Evolutionary conservation across 2,797 vertebrate species (phyloP).

Genomic region (Pipistrellus kuhlii): DNA sequence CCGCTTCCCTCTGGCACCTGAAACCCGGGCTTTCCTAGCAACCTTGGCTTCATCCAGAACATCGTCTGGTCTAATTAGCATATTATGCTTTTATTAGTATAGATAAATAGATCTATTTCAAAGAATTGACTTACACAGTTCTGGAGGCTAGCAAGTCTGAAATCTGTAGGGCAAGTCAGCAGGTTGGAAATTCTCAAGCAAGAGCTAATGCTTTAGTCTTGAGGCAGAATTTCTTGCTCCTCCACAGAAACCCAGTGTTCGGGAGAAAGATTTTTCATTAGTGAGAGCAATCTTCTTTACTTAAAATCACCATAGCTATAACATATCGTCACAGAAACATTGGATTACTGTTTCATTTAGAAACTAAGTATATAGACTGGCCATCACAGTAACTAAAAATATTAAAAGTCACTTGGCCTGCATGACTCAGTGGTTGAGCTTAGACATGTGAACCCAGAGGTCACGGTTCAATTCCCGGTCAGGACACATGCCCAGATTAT

Average conservation of each 20-base stretch:
- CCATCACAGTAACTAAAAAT: neutral
- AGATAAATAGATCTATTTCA: neutral
- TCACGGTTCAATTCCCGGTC: no score
- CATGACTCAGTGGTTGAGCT: no score
- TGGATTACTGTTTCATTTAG: neutral
- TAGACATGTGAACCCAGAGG: no score
- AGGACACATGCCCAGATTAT: no score
- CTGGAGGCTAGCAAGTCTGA: neutral
- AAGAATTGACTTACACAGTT: neutral
- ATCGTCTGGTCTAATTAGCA: no score
- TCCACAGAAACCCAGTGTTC: neutral
- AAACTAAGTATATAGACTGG: neutral
- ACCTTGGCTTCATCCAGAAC: no score
- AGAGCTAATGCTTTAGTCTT: neutral
- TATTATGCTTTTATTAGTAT: no score
- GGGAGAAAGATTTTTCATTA: neutral
- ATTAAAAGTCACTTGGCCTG: neutral
- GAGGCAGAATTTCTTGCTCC: slow-evolving; percentile 28
- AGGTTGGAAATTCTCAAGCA: neutral
- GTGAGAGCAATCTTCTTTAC: neutral
- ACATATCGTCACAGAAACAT: neutral
- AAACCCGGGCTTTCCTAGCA: no score
- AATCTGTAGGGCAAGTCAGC: neutral
- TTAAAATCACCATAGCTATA: neutral
- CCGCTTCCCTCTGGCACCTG: no score